Evolutionary conservation across 1,140 invertebrate species (phyloP), one percentile per base, ranked within the genome.

Genomic region (Nasonia vitripennis): DNA sequence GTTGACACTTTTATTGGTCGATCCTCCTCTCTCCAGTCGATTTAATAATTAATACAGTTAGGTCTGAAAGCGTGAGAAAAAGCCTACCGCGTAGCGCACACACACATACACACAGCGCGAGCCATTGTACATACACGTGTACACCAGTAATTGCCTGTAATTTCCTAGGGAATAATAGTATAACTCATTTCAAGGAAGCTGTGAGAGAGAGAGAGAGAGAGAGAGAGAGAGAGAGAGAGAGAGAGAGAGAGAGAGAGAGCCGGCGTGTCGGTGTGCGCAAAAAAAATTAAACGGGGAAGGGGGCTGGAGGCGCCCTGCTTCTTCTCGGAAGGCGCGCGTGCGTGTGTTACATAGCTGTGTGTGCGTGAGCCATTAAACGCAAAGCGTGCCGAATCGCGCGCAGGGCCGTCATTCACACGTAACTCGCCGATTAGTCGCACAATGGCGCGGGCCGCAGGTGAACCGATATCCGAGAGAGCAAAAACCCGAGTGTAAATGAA

Each of bases 1-100:
- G 77, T 67, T 67, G 77, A 78, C 48, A 78, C 48, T 78, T 78
- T 78, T 62, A 78, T 78, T 78, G 34, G 55, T 20, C 17, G 14
- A 5, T 62, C 9, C 20, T 62, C 55, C 17, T 62, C 51, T 62
- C 20, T 34, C 27, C 4, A 37, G 77, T 70, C 48, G 34, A 81
- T 81, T 73, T 81, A 73, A 81, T 73, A 81, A 81, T 81, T 73
- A 73, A 81, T 81, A 73, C 68, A 81, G 68, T 73, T 73, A 81
- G n/a, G 23, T 73, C 34, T 73, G 11, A 73, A 55, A 73, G 23
- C 41, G 45, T 82, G 71, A 79, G 78, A 79, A 79, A 79, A 79
- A 67, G 31, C 23, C 74, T 41, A 34, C 68, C 73, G 73, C 31
- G 5, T 27, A 27, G 20, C 37, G 20, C 37, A 77, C 23, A 48